A percentile compares a stretch with the other conserved stretches of the same genome.
Evolutionary conservation across 2,113 vertebrate species (phyloP).

Genomic region (Prunella himalayana): DNA sequence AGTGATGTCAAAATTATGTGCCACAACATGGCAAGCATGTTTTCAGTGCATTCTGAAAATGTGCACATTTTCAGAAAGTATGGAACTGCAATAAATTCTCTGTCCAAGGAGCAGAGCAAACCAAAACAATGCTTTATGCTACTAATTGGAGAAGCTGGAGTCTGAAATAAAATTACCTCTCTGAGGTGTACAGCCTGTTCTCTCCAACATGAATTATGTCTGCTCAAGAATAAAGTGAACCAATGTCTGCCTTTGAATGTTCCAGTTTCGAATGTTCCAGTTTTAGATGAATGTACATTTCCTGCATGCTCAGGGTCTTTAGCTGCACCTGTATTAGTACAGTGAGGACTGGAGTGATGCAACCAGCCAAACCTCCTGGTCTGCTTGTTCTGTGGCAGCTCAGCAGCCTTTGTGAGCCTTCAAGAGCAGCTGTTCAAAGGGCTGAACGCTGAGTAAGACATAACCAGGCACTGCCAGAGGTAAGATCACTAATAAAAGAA

Average conservation of each 20-base stretch:
- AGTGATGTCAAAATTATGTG: background rate
- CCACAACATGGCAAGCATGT: background rate
- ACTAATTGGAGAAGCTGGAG: background rate
- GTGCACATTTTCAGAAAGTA: background rate
- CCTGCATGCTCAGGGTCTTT: background rate
- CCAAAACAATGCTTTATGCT: background rate
- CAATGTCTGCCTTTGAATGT: background rate
- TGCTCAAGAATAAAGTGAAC: background rate
- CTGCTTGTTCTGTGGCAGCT: background rate
- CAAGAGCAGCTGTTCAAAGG: background rate
- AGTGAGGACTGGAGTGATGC: rapidly evolving
- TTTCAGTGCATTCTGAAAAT: background rate
- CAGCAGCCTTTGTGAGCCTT: rapidly evolving
- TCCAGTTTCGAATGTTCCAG: background rate
- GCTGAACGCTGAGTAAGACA: background rate
- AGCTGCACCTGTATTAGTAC: background rate
- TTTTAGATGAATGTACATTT: background rate
- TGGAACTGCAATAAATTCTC: background rate
- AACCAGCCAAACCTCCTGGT: background rate
- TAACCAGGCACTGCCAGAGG: background rate
- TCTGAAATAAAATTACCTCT: background rate
- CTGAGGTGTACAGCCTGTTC: background rate
- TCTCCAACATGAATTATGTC: background rate
- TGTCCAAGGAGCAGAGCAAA: background rate
- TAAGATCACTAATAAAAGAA: constrained; percentile 19